Evolutionary conservation across 1,140 invertebrate genomes (phyloP).

Genomic region (Lasioglossum albipes): DNA sequence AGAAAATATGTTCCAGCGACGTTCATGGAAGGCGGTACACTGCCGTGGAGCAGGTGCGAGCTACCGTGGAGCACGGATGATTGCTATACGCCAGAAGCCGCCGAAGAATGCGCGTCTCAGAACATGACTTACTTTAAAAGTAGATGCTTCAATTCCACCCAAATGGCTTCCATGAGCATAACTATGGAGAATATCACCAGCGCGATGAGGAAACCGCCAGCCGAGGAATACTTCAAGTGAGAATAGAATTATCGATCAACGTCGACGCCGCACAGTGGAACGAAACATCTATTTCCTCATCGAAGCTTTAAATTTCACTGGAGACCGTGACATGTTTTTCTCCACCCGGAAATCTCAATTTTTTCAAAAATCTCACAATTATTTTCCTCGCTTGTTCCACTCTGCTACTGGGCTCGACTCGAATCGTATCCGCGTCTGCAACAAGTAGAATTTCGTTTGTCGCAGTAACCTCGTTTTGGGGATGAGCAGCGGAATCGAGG

Average conservation of each 20-base stretch:
- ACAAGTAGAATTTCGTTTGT: not conserved
- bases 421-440: not conserved
- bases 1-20: not conserved
- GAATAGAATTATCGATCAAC: not conserved
- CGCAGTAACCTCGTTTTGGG: slow-evolving; percentile 86
- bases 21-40: slow-evolving; percentile 75
- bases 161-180: slow-evolving; percentile 72
- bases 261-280: not conserved
- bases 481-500: slow-evolving; percentile 87
- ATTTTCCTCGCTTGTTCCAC: too few relatives aligned
- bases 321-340: too few relatives aligned
- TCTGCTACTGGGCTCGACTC: too few relatives aligned
- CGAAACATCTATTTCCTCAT: too few relatives aligned
- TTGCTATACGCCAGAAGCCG: slow-evolving; percentile 85
- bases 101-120: slow-evolving; percentile 80
- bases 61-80: slow-evolving; percentile 87
- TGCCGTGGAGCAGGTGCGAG: slow-evolving; percentile 90
- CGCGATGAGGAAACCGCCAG: slow-evolving; percentile 85
- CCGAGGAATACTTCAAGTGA: slow-evolving; percentile 93
- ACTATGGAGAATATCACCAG: slow-evolving; percentile 75
- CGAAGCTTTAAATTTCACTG: too few relatives aligned
- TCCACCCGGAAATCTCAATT: too few relatives aligned
- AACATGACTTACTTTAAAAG: slow-evolving; percentile 86
- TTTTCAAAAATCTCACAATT: too few relatives aligned
- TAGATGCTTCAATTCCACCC: slow-evolving; percentile 79